Conservation (phyloP, 1,140 invertebrate genomes). For the Cydia splendana region DNA sequence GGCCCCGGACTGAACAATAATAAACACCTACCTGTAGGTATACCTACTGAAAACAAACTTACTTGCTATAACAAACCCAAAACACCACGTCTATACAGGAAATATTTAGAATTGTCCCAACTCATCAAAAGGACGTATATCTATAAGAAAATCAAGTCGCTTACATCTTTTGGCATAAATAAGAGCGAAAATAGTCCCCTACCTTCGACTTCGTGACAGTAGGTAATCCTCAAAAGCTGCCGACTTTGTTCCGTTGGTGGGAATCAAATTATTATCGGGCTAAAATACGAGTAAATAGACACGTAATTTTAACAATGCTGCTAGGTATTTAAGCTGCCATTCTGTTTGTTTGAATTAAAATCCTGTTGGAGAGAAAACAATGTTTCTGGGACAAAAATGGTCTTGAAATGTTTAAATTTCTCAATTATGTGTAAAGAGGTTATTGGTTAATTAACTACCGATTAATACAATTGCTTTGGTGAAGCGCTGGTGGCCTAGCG, state of each 20-base stretch:
- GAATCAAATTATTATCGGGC: constrained; percentile 10
- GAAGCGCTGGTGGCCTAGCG: too few relatives aligned
- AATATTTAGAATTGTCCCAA: neutral
- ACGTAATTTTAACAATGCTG: constrained; percentile 18
- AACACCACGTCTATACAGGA: neutral
- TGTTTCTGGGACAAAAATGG: too few relatives aligned
- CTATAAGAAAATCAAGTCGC: neutral
- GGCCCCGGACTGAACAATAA: too few relatives aligned
- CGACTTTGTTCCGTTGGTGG: neutral
- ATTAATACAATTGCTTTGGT: too few relatives aligned
- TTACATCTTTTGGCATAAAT: neutral
- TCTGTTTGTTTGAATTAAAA: constrained; percentile 15
- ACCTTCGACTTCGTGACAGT: neutral
- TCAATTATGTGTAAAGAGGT: too few relatives aligned
- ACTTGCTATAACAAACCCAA: neutral
- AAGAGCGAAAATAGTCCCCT: neutral
- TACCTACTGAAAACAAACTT: neutral
- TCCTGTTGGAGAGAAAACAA: neutral
- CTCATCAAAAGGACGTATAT: neutral
- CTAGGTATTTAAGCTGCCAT: neutral
- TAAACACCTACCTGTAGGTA: too few relatives aligned
- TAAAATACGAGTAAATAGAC: neutral
- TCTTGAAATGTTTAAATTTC: too few relatives aligned
- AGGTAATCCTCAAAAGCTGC: constrained; percentile 1
- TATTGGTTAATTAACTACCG: too few relatives aligned